Conservation (phyloP, 1,140 invertebrate species). For the Drosophila lacteicornis region DNA sequence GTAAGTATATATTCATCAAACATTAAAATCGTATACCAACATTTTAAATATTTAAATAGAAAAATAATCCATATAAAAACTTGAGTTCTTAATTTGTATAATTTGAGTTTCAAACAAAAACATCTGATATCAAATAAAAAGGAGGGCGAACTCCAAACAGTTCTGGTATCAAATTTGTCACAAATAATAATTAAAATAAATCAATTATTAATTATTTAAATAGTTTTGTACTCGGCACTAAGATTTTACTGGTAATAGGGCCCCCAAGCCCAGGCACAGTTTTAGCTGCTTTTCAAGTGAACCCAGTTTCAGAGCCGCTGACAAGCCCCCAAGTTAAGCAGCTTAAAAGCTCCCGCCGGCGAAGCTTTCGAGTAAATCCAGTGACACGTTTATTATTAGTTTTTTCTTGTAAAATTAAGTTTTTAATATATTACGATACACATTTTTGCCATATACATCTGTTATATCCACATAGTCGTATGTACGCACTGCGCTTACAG, state of each 20-base stretch:
- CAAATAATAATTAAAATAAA: neutral
- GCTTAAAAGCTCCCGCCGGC: slow-evolving; percentile 4
- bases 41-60: too few species aligned
- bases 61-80: too few species aligned
- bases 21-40: too few species aligned
- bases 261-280: neutral
- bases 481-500: slow-evolving; percentile 64
- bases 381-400: neutral
- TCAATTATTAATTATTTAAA: neutral
- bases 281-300: neutral
- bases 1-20: too few species aligned
- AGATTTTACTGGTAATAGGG: neutral
- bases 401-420: slow-evolving; percentile 71
- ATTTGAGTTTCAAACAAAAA: too few species aligned
- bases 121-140: too few species aligned
- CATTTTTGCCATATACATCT: slow-evolving; percentile 70
- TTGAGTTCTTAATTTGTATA: too few species aligned
- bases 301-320: slow-evolving; percentile 38
- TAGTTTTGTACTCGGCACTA: too few species aligned
- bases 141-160: too few species aligned
- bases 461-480: slow-evolving; percentile 56
- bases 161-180: too few species aligned
- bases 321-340: slow-evolving; percentile 17
- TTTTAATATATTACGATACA: slow-evolving; percentile 82
- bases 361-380: slow-evolving; percentile 10